Evolutionary conservation across 2,888 invertebrate genomes (phyloP), one percentile per base, ranked within the genome.

Genomic region (Melieria omissa): DNA sequence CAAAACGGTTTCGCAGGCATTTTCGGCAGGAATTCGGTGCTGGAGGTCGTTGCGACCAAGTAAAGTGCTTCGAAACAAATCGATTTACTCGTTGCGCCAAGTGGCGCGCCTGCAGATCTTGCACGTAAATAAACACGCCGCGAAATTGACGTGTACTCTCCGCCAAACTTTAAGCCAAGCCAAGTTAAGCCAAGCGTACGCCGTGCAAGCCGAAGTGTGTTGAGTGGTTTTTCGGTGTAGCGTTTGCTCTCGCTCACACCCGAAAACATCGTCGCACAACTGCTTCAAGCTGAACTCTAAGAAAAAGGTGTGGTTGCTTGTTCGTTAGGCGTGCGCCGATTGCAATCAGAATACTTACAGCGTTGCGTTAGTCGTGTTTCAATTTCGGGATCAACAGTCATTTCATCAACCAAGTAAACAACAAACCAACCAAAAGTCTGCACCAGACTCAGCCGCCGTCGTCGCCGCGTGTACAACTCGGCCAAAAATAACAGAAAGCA

Each of bases 271-370:
- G 29, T 29, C 29, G 29, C 29, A 29, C 29, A 29, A 44, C 10
- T 16, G 61, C 55, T 64, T 46, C 29, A 60, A 72, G 72, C 44
- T 65, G 47, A 57, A 65, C 4, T 55, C 42, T 14, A 62, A 58
- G 63, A 73, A 70, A 47, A 73, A 73, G 73, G 73, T 73, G 73
- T 73, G 73, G 73, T 73, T 70, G 66, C 16, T 41, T 16, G 71
- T 9, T n/a, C 63, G 57, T n/a, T 55, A 61, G 10, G 58, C 1
- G n/a, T 41, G n/a, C 41, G n/a, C 5, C 29, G 58, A 58, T 29
- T 16, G n/a, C 58, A 14, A 58, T 58, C 0, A 29, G 58, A 58
- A 58, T 58, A 29, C 29, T 29, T 29, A 29, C 29, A 29, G 29
- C 29, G 29, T 29, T 29, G 29, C 29, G 29, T 29, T 29, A 29